These are phyloP conservation scores for Beris morrisii DNA, from an alignment of 2,888 invertebrate species.

Conservation along the genomic window DNA sequence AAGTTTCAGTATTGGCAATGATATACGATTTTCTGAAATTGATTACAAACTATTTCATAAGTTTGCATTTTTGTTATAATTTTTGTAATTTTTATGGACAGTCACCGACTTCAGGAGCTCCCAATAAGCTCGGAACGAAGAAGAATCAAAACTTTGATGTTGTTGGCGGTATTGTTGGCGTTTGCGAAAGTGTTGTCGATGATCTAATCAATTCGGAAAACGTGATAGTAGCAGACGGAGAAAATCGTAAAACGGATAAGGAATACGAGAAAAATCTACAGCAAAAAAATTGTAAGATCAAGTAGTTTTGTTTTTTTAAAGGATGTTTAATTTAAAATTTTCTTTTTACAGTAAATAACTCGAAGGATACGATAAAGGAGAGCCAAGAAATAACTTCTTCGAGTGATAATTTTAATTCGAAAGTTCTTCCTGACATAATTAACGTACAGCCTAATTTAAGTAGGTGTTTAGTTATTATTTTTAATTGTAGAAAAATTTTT, in stretches of 20 bases:
- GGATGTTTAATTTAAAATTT: neutral
- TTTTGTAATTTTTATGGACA: constrained; percentile 34
- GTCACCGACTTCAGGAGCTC: constrained; percentile 23
- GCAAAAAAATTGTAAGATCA: constrained; percentile 14
- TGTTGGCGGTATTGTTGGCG: constrained; percentile 21
- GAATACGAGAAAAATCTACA: neutral
- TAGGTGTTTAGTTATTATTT: constrained; percentile 8
- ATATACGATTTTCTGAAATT: constrained; percentile 29
- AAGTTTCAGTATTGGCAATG: constrained; percentile 17
- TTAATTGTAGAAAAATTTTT: neutral
- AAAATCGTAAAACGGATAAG: neutral
- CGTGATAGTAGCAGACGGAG: constrained; percentile 37
- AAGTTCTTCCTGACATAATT: constrained; percentile 36
- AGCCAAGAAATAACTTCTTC: constrained; percentile 9
- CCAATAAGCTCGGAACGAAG: constrained; percentile 8
- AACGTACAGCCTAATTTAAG: constrained; percentile 34
- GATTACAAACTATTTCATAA: constrained; percentile 31
- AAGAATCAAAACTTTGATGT: constrained; percentile 9
- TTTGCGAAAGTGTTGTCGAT: constrained; percentile 11
- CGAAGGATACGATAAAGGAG: neutral
- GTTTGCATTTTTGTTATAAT: constrained; percentile 35
- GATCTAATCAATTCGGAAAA: constrained; percentile 30
- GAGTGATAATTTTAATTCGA: constrained; percentile 13
- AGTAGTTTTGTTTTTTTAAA: neutral
- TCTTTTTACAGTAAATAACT: constrained; percentile 9